Evolutionary conservation across 2,113 vertebrate genomes (phyloP).

Genomic region (Nematolebias whitei): DNA sequence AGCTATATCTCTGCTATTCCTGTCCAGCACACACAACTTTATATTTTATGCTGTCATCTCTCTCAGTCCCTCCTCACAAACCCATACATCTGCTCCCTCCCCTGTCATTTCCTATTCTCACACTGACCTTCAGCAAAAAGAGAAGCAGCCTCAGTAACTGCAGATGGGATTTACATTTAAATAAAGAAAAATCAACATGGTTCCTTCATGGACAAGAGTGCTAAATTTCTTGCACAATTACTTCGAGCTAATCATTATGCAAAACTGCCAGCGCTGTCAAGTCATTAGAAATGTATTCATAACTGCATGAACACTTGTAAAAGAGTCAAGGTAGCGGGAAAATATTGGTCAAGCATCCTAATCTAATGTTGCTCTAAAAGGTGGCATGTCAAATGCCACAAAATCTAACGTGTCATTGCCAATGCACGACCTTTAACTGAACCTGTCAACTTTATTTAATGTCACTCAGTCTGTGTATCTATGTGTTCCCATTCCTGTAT

Average conservation of each 20-base stretch:
- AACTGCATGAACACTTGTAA: neutral
- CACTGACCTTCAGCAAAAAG: slow-evolving; percentile 65
- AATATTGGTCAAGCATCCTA: slow-evolving; percentile 2
- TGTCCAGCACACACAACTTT: slow-evolving; percentile 24
- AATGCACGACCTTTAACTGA: slow-evolving; percentile 1
- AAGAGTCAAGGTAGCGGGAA: neutral
- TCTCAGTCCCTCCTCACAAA: slow-evolving; percentile 10
- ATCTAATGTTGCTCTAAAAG: neutral
- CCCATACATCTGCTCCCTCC: slow-evolving; percentile 8
- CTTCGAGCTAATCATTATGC: slow-evolving; percentile 8
- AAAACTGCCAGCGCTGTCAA: neutral
- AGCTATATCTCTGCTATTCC: slow-evolving; percentile 8
- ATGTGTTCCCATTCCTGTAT: slow-evolving; percentile 20
- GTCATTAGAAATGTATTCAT: slow-evolving; percentile 12
- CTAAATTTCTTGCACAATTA: slow-evolving; percentile 22
- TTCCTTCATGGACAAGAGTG: slow-evolving; percentile 25
- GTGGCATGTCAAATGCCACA: neutral
- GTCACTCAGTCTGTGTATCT: neutral
- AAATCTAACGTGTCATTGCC: neutral
- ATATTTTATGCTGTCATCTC: slow-evolving; percentile 59
- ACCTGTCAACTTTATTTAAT: slow-evolving; percentile 12
- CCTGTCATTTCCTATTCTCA: slow-evolving; percentile 38
- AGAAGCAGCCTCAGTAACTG: slow-evolving; percentile 45
- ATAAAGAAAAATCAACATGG: slow-evolving; percentile 24
- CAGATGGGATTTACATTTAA: slow-evolving; percentile 39